phyloP scores from a whole-genome alignment of 2,888 invertebrate genomes.

The Microctonus brassicae region DNA sequence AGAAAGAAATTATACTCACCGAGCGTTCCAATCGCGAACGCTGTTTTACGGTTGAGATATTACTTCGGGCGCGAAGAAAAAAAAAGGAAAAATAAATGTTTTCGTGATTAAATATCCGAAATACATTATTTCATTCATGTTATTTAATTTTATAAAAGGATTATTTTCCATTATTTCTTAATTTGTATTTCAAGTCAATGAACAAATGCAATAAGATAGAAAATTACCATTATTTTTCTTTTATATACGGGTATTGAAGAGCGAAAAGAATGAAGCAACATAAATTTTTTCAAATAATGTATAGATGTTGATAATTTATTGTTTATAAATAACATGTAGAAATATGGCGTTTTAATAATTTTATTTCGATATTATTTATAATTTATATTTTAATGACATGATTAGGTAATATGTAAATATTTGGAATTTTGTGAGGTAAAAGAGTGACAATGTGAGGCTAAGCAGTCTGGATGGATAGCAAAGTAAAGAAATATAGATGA shows the following conservation, averaged over 20 bases:
- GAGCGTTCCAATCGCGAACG: constrained; percentile 33
- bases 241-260: background rate
- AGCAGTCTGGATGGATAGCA: background rate
- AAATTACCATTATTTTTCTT: background rate
- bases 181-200: background rate
- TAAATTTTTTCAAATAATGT: background rate
- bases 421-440: background rate
- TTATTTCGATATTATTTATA: constrained; percentile 2
- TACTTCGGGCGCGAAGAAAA: constrained; percentile 16
- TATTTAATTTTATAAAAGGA: background rate
- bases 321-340: background rate
- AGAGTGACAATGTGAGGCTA: background rate
- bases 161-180: background rate
- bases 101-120: background rate
- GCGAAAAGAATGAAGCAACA: background rate
- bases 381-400: constrained; percentile 15
- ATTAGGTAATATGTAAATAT: constrained; percentile 28
- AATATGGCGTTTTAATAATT: background rate
- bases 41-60: constrained; percentile 27
- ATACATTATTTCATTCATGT: background rate
- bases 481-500: background rate
- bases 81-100: background rate
- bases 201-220: background rate
- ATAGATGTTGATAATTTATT: constrained; percentile 18
- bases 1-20: constrained; percentile 35